Conservation (phyloP, 2,888 invertebrate species). For the Volucella inanis region DNA sequence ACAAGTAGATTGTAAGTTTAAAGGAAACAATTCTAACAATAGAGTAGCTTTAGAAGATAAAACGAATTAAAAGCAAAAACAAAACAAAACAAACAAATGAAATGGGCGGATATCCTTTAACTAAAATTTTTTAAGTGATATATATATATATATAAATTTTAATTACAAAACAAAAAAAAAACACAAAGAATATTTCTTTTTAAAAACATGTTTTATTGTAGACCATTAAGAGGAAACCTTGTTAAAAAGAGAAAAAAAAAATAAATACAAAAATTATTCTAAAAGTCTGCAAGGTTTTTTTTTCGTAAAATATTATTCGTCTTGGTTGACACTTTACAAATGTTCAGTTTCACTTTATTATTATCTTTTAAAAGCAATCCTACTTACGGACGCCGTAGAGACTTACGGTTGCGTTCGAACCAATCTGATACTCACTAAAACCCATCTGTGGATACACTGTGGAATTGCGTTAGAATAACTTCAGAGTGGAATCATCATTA, state of each 20-base stretch:
- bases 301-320: background rate
- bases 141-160: slow-evolving; percentile 16
- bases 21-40: no score
- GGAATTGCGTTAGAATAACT: no score
- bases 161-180: slow-evolving; percentile 22
- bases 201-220: slow-evolving; percentile 52
- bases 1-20: no score
- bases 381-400: no score
- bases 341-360: no score
- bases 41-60: background rate
- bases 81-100: slow-evolving; percentile 13
- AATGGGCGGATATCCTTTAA: background rate
- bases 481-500: no score
- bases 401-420: no score
- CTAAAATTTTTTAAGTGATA: slow-evolving; percentile 61
- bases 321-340: no score
- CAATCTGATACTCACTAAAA: no score
- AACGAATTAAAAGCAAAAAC: slow-evolving; percentile 14
- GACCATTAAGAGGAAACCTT: slow-evolving; percentile 51
- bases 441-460: no score
- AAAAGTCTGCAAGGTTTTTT: background rate
- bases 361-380: no score
- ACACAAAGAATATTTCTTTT: slow-evolving; percentile 59
- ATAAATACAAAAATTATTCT: slow-evolving; percentile 60
- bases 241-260: slow-evolving; percentile 45